Conservation (phyloP, 2,113 vertebrate genomes). For the Pipa parva region DNA sequence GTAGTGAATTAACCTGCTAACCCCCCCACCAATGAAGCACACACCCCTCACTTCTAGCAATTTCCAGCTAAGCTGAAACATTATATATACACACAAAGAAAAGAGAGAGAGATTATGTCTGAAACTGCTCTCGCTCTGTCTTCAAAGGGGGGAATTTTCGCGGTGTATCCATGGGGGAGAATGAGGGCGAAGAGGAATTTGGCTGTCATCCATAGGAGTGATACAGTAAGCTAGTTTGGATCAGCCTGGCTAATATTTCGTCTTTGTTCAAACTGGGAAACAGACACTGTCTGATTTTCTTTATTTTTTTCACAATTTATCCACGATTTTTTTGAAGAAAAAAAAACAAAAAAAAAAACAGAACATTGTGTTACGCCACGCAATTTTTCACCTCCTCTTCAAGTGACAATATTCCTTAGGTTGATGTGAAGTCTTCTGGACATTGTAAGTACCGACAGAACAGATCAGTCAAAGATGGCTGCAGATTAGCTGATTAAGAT, state of each 20-base stretch:
- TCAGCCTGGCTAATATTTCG: background rate
- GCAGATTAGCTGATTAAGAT: no score
- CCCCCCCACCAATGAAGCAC: conserved; percentile 8
- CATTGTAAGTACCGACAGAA: no score
- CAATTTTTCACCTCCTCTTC: no score
- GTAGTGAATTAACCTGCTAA: conserved; percentile 24
- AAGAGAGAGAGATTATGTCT: conserved; percentile 13
- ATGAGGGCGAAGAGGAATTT: conserved; percentile 15
- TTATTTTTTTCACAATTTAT: background rate
- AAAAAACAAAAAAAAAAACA: background rate
- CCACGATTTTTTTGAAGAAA: background rate
- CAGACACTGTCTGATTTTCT: background rate
- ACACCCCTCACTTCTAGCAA: conserved; percentile 10
- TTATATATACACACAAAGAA: conserved; percentile 12
- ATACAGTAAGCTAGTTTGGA: background rate
- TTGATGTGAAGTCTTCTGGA: no score
- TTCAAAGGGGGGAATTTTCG: conserved; percentile 25
- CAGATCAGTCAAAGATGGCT: no score
- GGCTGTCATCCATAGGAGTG: conserved; percentile 15
- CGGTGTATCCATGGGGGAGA: conserved; percentile 30
- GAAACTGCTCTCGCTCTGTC: conserved; percentile 5
- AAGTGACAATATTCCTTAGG: no score
- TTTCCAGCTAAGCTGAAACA: conserved; percentile 23
- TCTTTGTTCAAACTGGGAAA: conserved; percentile 12
- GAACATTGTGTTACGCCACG: no score